These are phyloP conservation scores for Mus spretus DNA, from an alignment of 2,797 vertebrate species.

Conservation along the genomic window DNA sequence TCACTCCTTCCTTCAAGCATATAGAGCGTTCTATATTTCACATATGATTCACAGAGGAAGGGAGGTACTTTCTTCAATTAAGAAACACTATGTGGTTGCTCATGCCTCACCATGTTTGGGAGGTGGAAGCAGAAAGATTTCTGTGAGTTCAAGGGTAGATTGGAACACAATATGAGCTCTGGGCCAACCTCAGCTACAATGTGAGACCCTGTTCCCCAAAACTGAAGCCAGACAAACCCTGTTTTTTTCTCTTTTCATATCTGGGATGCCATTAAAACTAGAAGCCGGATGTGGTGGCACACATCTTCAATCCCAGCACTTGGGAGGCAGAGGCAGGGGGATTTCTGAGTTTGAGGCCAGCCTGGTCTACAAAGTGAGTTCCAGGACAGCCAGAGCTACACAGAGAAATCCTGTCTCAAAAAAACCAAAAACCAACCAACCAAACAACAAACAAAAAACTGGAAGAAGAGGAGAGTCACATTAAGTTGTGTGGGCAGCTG, in stretches of 20 bases:
- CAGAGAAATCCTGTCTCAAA: too few species aligned
- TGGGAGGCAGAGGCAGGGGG: too few species aligned
- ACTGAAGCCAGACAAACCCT: background rate
- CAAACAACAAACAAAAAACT: background rate
- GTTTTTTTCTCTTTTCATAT: too few species aligned
- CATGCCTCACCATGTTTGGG: background rate
- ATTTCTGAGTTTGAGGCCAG: too few species aligned
- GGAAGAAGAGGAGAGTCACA: background rate
- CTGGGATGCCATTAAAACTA: background rate
- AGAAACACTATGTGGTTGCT: background rate
- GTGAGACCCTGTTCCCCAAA: background rate
- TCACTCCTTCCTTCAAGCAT: background rate
- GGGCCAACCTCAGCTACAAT: background rate
- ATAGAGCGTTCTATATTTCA: background rate
- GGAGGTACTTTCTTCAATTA: background rate
- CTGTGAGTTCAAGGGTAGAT: background rate
- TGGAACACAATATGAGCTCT: background rate
- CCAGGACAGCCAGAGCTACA: too few species aligned
- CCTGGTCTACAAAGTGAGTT: too few species aligned
- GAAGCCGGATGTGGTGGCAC: background rate
- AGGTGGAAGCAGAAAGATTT: background rate
- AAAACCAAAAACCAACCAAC: too few species aligned
- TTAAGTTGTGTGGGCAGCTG: rapidly evolving
- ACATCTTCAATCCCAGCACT: too few species aligned
- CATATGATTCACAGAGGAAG: background rate